Percentiles rank a stretch among this genome's conserved stretches.
Conservation (phyloP, 2,113 vertebrate species). For the Myiozetetes cayanensis region DNA sequence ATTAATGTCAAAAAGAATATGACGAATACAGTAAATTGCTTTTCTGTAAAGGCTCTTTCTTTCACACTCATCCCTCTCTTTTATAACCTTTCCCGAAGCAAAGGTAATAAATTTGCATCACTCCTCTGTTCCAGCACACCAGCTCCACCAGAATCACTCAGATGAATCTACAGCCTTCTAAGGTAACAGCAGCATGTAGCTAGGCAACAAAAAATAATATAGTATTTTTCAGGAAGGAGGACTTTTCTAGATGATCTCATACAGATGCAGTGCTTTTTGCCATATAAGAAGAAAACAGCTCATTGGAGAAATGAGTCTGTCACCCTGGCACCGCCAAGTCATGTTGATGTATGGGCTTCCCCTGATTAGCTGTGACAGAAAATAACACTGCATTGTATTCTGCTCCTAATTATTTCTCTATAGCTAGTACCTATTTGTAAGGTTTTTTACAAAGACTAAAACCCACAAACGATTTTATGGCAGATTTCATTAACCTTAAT, state of each 20-base stretch:
- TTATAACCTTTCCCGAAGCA: neutral
- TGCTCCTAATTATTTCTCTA: neutral
- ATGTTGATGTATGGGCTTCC: neutral
- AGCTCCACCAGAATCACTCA: neutral
- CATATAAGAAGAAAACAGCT: conserved; percentile 54
- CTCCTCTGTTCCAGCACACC: neutral
- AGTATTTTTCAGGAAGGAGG: conserved; percentile 45
- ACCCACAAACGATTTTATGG: neutral
- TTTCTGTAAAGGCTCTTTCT: neutral
- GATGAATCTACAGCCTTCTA: conserved; percentile 57
- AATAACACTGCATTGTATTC: neutral
- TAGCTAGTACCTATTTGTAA: neutral
- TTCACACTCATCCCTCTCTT: neutral
- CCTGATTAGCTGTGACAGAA: neutral
- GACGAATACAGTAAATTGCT: neutral
- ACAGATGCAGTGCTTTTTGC: conserved; percentile 15
- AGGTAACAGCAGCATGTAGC: conserved; percentile 58
- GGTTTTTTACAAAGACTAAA: neutral
- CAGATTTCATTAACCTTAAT: neutral
- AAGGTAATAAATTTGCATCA: conserved; percentile 11
- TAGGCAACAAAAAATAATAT: conserved; percentile 61
- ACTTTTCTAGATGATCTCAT: conserved; percentile 53
- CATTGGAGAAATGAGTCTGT: neutral
- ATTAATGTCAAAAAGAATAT: neutral
- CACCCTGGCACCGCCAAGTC: neutral